phyloP scores from a whole-genome alignment of 2,888 invertebrate genomes.

The Drosophila picticornis region DNA sequence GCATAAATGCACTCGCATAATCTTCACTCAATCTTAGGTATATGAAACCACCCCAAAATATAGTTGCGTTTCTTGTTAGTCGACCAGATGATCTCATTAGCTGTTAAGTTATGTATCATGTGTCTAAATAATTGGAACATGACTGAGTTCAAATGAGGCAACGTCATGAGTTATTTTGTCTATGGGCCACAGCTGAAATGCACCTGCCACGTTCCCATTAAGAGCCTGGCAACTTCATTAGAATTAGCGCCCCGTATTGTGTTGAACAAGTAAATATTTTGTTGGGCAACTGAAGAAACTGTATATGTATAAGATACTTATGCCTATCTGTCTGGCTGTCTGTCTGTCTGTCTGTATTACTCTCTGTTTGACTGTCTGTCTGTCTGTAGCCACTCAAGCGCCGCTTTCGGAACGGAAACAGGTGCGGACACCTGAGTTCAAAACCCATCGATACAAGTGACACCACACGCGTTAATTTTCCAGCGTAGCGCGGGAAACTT shows the following conservation, averaged over 20 bases:
- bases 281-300: constrained; percentile 12
- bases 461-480: constrained; percentile 54
- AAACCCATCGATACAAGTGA: constrained; percentile 50
- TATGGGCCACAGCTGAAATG: constrained; percentile 38
- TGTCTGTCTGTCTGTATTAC: not conserved
- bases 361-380: not conserved
- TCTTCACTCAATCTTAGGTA: constrained; percentile 16
- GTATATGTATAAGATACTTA: constrained; percentile 7
- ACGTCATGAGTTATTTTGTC: constrained; percentile 14
- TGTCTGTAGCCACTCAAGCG: constrained; percentile 39
- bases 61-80: not conserved
- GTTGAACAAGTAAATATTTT: constrained; percentile 63
- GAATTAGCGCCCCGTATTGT: constrained; percentile 60
- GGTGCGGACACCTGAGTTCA: constrained; percentile 48
- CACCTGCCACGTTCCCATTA: constrained; percentile 65
- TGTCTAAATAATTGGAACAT: constrained; percentile 47
- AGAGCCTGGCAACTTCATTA: constrained; percentile 65
- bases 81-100: constrained; percentile 44
- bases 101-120: constrained; percentile 35
- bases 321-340: not conserved
- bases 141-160: constrained; percentile 19
- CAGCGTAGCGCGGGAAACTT: constrained; percentile 46
- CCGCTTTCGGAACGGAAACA: constrained; percentile 63
- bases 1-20: constrained; percentile 13
- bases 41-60: constrained; percentile 14